Percentiles rank a stretch among this genome's conserved stretches.
phyloP scores from a whole-genome alignment of 2,888 invertebrate species.

The Agrotis segetum region DNA sequence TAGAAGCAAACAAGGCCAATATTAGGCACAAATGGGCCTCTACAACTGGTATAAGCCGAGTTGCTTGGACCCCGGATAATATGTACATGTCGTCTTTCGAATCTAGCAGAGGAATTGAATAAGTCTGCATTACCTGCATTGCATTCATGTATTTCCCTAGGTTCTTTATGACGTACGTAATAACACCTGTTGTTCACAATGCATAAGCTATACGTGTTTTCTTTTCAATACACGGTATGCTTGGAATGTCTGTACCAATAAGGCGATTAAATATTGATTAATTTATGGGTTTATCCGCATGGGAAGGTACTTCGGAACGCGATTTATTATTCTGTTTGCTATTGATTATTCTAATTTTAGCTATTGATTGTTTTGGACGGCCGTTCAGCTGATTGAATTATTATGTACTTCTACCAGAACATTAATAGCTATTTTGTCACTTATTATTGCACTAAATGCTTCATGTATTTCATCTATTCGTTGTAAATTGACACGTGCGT shows the following conservation, averaged over 20 bases:
- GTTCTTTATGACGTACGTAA: slow-evolving; percentile 15
- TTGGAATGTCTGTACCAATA: slow-evolving; percentile 23
- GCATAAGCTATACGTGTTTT: not conserved
- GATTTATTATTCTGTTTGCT: slow-evolving; percentile 44
- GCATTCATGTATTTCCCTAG: slow-evolving; percentile 38
- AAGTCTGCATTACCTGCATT: not conserved
- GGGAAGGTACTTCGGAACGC: not conserved
- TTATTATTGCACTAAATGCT: not conserved
- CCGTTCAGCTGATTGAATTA: slow-evolving; percentile 8
- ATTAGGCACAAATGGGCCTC: no score
- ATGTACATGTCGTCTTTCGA: not conserved
- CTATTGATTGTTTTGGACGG: slow-evolving; percentile 8
- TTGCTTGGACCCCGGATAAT: no score
- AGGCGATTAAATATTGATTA: slow-evolving; percentile 28
- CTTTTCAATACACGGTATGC: slow-evolving; percentile 11
- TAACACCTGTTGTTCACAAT: slow-evolving; percentile 48
- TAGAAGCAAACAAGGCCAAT: no score
- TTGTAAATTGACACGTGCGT: no score
- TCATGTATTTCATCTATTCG: not conserved
- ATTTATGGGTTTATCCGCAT: slow-evolving; percentile 15
- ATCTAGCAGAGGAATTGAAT: not conserved
- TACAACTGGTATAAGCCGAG: no score
- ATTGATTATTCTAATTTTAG: slow-evolving; percentile 58
- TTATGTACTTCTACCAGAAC: slow-evolving; percentile 1
- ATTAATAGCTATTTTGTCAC: not conserved